Evolutionary conservation across 2,113 vertebrate genomes (phyloP).

Genomic region (Sardina pilchardus): DNA sequence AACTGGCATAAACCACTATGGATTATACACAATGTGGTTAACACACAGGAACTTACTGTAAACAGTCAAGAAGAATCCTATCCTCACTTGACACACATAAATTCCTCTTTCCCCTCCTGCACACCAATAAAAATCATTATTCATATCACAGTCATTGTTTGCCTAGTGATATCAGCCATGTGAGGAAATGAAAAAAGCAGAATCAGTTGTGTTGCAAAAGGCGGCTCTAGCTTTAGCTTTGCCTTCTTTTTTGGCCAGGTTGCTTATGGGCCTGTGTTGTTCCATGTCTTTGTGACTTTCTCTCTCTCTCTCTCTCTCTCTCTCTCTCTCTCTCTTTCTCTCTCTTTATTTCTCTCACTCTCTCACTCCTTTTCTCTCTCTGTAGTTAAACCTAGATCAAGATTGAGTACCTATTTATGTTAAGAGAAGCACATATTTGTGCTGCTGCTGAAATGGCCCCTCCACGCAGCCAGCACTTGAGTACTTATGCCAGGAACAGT

Average conservation of each 20-base stretch:
- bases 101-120: not conserved
- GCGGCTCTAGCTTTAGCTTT: not conserved
- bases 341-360: no score
- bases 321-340: not conserved
- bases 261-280: not conserved
- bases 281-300: not conserved
- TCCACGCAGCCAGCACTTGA: not conserved
- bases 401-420: not conserved
- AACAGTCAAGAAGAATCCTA: not conserved
- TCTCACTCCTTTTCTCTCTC: not conserved
- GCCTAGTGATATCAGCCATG: not conserved
- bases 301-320: not conserved
- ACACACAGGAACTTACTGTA: no score
- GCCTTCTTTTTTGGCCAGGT: not conserved
- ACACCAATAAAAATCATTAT: not conserved
- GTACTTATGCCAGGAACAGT: not conserved
- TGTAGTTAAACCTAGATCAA: not conserved
- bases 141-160: not conserved
- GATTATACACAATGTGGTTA: no score
- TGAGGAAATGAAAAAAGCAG: not conserved
- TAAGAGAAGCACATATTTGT: not conserved
- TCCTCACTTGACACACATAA: not conserved
- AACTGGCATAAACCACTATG: no score
- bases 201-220: not conserved
- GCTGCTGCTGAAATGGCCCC: not conserved